Evolutionary conservation across 1,140 invertebrate genomes (phyloP), one percentile per base, ranked within the genome.

Genomic region (Zaprionus capensis): DNA sequence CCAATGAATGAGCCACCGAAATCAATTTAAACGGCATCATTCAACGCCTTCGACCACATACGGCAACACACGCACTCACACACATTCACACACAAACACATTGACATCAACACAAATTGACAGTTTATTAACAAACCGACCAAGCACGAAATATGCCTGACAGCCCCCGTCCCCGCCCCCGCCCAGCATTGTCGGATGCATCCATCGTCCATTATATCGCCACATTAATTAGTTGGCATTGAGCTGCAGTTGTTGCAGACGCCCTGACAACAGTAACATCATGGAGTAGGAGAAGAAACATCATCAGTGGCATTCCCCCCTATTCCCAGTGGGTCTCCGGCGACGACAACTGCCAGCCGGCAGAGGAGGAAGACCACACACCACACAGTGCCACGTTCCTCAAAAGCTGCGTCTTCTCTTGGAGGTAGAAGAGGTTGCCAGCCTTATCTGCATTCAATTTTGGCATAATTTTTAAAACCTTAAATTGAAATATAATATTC

Each of bases 1-100:
- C 76, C 63, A 82, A 81, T 81, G 79, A 79, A 78, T 65, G 68
- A 71, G 55, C 61, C 67, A 81, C 70, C 72, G 77, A 90, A 90
- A 90, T 91, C 85, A 90, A 90, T 90, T 91, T 90, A 88, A 90
- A 78, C 69, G 75, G 78, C 79, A 85, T 77, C 85, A 85, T 81
- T 90, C 85, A 90, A 85, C 81, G 85, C 76, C 85, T 78, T 74
- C 71, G 56, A 87, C 82, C 87, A 74, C 82, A 87, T 70, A 59
- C 58, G 65, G 67, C 68, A 41, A 53, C 51, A 76, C 57, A 58
- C 38, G 22, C n/a, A 31, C 20, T 34, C 31, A 31, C 17, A 4
- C 38, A 38, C 4, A 22, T 17, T 12, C n/a, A 20, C 11, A 62
- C 41, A 49, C 59, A 53, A 12, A 68, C 12, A 57, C 3, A 56